Evolutionary conservation across 2,113 vertebrate genomes (phyloP).

Genomic region (Phrynosoma blainvillii): DNA sequence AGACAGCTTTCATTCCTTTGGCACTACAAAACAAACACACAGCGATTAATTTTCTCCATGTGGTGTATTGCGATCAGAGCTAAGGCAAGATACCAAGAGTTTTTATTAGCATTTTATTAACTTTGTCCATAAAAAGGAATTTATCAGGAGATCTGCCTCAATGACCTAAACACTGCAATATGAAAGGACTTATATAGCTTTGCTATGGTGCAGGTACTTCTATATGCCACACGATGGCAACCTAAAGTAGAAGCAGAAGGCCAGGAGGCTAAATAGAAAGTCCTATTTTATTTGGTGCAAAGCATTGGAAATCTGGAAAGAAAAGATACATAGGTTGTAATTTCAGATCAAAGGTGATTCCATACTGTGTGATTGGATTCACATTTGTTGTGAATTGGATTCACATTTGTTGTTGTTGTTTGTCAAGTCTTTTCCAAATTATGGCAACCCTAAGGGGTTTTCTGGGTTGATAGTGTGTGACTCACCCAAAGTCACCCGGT

Average conservation of each 20-base stretch:
- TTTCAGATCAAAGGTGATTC: background rate
- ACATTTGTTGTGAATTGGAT: background rate
- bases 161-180: background rate
- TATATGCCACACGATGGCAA: conserved; percentile 66
- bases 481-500: too few relatives aligned
- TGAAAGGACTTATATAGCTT: fast-evolving
- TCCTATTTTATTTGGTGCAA: background rate
- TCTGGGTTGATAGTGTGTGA: too few relatives aligned
- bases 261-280: fast-evolving
- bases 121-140: background rate
- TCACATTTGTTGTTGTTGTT: background rate
- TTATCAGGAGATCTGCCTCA: background rate
- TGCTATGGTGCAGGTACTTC: conserved; percentile 7
- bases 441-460: too few relatives aligned
- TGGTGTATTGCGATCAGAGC: background rate
- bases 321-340: background rate
- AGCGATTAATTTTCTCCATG: background rate
- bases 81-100: fast-evolving
- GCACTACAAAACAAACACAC: background rate
- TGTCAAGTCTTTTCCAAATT: too few relatives aligned
- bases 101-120: background rate
- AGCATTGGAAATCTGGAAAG: background rate
- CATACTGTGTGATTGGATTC: background rate
- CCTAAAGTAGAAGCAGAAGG: conserved; percentile 1
- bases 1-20: background rate